These are phyloP conservation scores for Drepana falcataria DNA, from an alignment of 2,888 invertebrate species.

Conservation along the genomic window DNA sequence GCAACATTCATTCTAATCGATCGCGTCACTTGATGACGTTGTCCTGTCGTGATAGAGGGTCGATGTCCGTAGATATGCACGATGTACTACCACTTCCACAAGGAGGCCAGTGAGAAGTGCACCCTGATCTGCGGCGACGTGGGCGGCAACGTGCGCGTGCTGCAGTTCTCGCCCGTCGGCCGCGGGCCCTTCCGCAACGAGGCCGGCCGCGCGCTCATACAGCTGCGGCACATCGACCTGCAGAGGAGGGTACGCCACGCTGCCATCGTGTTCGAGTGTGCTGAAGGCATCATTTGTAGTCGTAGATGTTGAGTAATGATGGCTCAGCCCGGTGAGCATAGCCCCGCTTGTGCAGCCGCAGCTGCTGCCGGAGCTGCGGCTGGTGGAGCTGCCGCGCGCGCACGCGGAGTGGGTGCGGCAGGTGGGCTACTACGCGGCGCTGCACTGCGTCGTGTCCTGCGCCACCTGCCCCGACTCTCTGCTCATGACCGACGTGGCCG, in stretches of 20 bases:
- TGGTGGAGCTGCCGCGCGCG: constrained; percentile 76
- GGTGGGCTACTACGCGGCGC: constrained; percentile 81
- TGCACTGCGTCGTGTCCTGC: constrained; percentile 84
- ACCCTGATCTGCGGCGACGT: constrained; percentile 86
- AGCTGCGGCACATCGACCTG: constrained; percentile 79
- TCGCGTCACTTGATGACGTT: too few species aligned
- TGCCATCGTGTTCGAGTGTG: not conserved
- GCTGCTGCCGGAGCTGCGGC: constrained; percentile 63
- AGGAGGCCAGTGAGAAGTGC: constrained; percentile 76
- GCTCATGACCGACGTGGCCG: constrained; percentile 80
- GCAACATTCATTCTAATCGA: too few species aligned
- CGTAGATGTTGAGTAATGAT: too few species aligned
- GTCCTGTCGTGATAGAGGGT: too few species aligned
- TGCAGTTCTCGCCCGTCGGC: constrained; percentile 80
- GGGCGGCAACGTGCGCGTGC: constrained; percentile 82
- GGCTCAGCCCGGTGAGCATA: too few species aligned
- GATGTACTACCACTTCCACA: constrained; percentile 80
- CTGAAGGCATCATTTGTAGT: too few species aligned
- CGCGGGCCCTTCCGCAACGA: constrained; percentile 85
- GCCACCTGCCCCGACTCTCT: constrained; percentile 80
- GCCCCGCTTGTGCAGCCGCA: constrained; percentile 67
- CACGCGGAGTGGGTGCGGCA: constrained; percentile 85
- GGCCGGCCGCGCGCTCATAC: constrained; percentile 79
- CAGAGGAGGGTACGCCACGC: constrained; percentile 52
- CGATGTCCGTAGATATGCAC: constrained; percentile 50